Conservation (phyloP, 1,140 invertebrate species). For the Sarcophaga peregrina region DNA sequence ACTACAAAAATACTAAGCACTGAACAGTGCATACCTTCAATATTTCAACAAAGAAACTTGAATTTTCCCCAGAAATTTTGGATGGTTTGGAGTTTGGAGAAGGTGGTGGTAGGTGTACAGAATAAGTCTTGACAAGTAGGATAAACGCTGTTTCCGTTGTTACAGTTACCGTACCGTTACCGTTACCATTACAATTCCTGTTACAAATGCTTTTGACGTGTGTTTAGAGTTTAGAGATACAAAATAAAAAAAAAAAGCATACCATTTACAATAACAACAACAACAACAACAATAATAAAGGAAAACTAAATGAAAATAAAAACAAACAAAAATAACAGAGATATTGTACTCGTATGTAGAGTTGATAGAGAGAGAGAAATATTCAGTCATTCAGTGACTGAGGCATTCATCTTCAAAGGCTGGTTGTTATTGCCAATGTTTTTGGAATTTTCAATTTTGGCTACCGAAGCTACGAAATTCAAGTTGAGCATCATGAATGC, state of each 20-base stretch:
- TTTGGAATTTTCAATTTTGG: conserved; percentile 37
- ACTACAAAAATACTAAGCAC: background rate
- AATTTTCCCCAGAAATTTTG: background rate
- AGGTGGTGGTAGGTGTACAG: background rate
- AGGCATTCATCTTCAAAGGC: conserved; percentile 34
- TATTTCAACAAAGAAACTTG: too few relatives aligned
- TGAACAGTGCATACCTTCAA: background rate
- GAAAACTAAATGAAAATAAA: too few relatives aligned
- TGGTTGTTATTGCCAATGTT: conserved; percentile 24
- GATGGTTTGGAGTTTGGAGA: background rate
- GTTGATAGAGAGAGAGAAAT: too few relatives aligned
- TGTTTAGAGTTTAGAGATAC: background rate
- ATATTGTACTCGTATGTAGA: too few relatives aligned
- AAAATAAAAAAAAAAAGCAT: background rate
- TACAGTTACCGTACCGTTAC: background rate
- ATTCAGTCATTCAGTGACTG: too few relatives aligned
- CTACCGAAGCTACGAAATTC: conserved; percentile 25
- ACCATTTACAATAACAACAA: background rate
- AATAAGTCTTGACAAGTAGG: background rate
- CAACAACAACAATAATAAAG: too few relatives aligned
- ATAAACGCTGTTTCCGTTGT: background rate
- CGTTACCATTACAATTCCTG: too few relatives aligned
- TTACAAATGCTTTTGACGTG: background rate
- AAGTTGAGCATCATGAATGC: conserved; percentile 19
- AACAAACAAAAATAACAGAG: too few relatives aligned